Percentiles rank a stretch among this genome's conserved stretches.
Conservation (phyloP, 2,888 invertebrate species). For the Nomada fabriciana region DNA sequence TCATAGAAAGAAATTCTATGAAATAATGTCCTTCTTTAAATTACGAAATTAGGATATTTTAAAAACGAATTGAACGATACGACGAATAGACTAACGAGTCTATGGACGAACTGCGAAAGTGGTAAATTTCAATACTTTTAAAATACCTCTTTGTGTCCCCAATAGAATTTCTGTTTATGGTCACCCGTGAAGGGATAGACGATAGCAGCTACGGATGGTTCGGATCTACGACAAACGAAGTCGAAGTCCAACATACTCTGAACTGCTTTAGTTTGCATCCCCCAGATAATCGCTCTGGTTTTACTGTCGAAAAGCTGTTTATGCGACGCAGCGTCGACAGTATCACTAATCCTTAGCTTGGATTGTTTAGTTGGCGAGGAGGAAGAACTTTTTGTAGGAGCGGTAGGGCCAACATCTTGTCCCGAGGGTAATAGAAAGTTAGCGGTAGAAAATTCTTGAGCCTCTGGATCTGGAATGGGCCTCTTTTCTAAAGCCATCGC, state of each 20-base stretch:
- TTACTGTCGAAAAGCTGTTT: conserved; percentile 90
- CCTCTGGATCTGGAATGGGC: conserved; percentile 91
- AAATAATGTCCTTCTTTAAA: background rate
- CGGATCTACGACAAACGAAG: conserved; percentile 94
- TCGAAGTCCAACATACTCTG: conserved; percentile 99
- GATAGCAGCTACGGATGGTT: conserved; percentile 97
- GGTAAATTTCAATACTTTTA: background rate
- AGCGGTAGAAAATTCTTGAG: conserved; percentile 92
- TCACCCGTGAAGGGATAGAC: conserved; percentile 99
- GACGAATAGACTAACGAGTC: too few species aligned
- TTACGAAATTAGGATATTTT: too few species aligned
- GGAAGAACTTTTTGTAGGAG: conserved; percentile 57
- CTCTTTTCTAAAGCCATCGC: conserved; percentile 97
- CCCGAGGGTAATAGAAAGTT: conserved; percentile 95
- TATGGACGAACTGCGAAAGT: too few species aligned
- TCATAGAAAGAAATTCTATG: background rate
- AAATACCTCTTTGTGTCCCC: conserved; percentile 97
- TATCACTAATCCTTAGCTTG: conserved; percentile 69
- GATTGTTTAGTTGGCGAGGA: conserved; percentile 62
- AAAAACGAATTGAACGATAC: too few species aligned
- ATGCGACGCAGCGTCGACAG: conserved; percentile 73
- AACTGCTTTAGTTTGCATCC: conserved; percentile 99
- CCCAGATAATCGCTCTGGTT: conserved; percentile 98
- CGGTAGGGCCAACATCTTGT: conserved; percentile 84
- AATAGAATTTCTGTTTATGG: conserved; percentile 99